Conservation (phyloP, 2,888 invertebrate species). For the Xestoiulus laeticollis region DNA sequence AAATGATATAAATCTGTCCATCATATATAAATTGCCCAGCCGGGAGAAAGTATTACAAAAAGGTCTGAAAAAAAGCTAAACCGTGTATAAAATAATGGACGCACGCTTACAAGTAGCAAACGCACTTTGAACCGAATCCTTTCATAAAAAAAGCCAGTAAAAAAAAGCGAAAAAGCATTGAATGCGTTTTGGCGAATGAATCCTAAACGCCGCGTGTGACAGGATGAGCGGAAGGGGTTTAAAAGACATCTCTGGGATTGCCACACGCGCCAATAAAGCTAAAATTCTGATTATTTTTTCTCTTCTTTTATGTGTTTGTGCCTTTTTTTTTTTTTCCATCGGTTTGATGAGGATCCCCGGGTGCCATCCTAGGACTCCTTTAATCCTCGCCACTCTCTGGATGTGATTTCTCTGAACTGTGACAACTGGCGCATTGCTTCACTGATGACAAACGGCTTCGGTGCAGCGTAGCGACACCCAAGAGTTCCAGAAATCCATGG, state of each 20-base stretch:
- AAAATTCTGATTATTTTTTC: conserved; percentile 14
- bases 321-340: not conserved
- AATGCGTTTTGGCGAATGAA: not conserved
- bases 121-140: not conserved
- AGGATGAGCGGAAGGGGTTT: conserved; percentile 23
- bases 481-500: conserved; percentile 7
- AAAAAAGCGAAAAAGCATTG: not conserved
- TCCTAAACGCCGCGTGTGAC: conserved; percentile 10
- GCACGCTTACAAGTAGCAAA: not conserved
- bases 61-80: not conserved
- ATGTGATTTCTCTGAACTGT: conserved; percentile 26
- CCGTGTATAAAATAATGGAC: not conserved
- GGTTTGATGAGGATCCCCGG: not conserved
- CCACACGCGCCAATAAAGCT: not conserved
- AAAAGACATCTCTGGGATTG: conserved; percentile 15
- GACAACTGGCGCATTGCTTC: conserved; percentile 16
- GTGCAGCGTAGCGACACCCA: conserved; percentile 18
- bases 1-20: not conserved
- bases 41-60: not conserved
- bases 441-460: conserved; percentile 4
- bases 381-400: not conserved
- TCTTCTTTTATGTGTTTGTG: not conserved
- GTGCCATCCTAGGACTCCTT: not conserved
- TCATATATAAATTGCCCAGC: not conserved
- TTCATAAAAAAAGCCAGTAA: not conserved